These are phyloP conservation scores for Panorpa germanica DNA, from an alignment of 2,888 invertebrate species.

Conservation along the genomic window DNA sequence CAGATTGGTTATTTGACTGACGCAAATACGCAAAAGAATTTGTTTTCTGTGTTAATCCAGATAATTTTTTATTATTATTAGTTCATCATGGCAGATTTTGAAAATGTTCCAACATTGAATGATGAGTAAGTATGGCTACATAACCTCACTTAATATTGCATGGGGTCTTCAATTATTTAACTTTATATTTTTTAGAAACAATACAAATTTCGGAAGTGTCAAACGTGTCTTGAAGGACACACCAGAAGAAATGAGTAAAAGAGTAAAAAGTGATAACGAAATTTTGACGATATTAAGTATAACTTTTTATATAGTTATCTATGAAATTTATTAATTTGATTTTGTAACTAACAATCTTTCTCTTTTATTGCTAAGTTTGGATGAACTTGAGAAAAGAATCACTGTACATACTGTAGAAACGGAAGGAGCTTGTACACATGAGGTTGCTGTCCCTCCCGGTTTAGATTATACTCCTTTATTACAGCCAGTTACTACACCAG, in stretches of 20 bases:
- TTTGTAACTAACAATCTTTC: slow-evolving; percentile 6
- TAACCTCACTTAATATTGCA: too few relatives aligned
- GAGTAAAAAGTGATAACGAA: too few relatives aligned
- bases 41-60: too few relatives aligned
- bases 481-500: slow-evolving; percentile 44
- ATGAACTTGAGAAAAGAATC: slow-evolving; percentile 61
- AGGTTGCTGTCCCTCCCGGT: slow-evolving; percentile 85
- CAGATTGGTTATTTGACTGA: too few relatives aligned
- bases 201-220: too few relatives aligned
- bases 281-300: slow-evolving; percentile 1
- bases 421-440: slow-evolving; percentile 86
- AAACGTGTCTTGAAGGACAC: not conserved
- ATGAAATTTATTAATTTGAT: slow-evolving; percentile 3
- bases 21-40: too few relatives aligned
- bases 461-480: slow-evolving; percentile 50
- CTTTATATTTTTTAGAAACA: too few relatives aligned
- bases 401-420: slow-evolving; percentile 78
- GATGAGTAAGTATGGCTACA: too few relatives aligned
- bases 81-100: too few relatives aligned
- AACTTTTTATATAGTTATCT: too few relatives aligned
- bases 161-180: too few relatives aligned
- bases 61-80: too few relatives aligned
- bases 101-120: not conserved
- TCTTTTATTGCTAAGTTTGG: slow-evolving; percentile 30
- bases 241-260: not conserved